Base-by-base conservation (phyloP, 2,113 vertebrate genomes). In the Stictonetta naevosa region DNA sequence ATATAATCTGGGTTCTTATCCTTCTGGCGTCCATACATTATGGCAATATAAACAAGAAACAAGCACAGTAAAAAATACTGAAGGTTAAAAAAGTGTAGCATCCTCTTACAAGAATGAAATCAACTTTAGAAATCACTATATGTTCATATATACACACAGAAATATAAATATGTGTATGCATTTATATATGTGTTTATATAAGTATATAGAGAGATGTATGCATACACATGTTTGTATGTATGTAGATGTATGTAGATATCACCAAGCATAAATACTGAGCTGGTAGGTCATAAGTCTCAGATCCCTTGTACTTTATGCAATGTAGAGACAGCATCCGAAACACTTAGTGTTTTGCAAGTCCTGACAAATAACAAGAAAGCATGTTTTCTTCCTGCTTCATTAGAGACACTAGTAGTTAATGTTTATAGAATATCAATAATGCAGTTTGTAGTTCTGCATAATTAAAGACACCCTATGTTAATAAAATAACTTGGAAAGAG, bases 381-480 rank as follows among this genome's bases (percentile, higher is more conserved):
- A 31, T 83, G 90, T 94, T 98, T 97, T 95, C 86, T 95, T 97
- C 97, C 91, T 96, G 81, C 96, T 98, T 98, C 93, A 96, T 98
- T 97, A 98, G 83, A 98, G 80, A 91, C 29, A 60, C 75, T 78
- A 95, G 92, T 97, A 97, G 95, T 98, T 97, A 98, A 97, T 97
- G 97, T 96, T 98, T 97, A 97, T 91, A 97, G 97, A 98, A 97
- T 98, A 98, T 97, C 97, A 98, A 98, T 97, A 97, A 97, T 98
- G 95, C 90, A 97, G 94, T 96, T 98, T 97, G 74, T 94, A 97
- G 96, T 95, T 97, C 94, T 98, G 96, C 96, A 97, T 98, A 98
- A 98, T 98, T 98, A 98, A 98, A 98, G 92, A 83, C 95, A 97
- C 58, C 77, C 93, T 96, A 88, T 94, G 95, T 97, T 98, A 98